phyloP scores from a whole-genome alignment of 2,113 vertebrate genomes.

The Aptenodytes patagonicus region DNA sequence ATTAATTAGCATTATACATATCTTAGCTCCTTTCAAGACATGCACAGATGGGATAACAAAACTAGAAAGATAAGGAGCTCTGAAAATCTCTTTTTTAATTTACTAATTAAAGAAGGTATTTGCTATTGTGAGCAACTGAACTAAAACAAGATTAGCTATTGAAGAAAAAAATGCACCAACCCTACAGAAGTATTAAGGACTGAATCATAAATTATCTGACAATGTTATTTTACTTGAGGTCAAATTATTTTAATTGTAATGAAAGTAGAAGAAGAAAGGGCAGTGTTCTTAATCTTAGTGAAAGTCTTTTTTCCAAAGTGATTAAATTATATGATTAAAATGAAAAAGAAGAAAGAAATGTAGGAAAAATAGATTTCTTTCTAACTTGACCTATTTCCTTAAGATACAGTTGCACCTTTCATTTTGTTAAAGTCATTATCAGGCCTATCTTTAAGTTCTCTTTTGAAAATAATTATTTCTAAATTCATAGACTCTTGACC shows the following conservation, averaged over 20 bases:
- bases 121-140: conserved; percentile 49
- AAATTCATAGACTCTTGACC: neutral
- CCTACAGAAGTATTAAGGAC: conserved; percentile 38
- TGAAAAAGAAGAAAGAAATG: neutral
- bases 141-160: conserved; percentile 61
- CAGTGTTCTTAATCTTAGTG: neutral
- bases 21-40: conserved; percentile 63
- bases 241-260: conserved; percentile 43
- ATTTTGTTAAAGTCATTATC: neutral
- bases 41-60: conserved; percentile 62
- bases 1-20: conserved; percentile 72
- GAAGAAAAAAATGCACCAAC: conserved; percentile 20
- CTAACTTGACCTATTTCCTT: neutral
- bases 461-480: neutral
- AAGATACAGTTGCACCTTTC: neutral
- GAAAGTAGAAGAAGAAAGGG: neutral
- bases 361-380: neutral
- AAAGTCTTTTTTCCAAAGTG: neutral
- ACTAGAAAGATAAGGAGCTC: conserved; percentile 62
- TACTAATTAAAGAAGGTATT: conserved; percentile 67
- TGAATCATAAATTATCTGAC: conserved; percentile 39
- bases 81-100: conserved; percentile 64
- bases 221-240: conserved; percentile 42
- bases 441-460: neutral
- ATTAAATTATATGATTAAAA: neutral